Percentiles rank a stretch among this genome's conserved stretches.
phyloP scores from a whole-genome alignment of 2,113 vertebrate genomes.

The Daphoenositta chrysoptera region DNA sequence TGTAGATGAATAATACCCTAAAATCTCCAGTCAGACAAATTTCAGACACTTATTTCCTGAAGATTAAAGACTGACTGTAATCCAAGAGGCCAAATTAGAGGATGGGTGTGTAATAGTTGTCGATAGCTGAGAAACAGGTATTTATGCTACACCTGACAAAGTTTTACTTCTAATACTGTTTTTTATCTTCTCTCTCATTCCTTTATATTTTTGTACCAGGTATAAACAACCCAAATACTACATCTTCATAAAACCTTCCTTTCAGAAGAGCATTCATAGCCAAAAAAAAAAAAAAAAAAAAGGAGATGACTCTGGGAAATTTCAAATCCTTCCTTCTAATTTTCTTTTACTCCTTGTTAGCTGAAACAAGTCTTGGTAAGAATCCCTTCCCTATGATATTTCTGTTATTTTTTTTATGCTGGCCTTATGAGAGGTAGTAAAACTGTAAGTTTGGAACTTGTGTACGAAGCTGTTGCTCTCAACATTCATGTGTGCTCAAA shows the following conservation, averaged over 20 bases:
- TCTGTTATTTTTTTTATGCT: not conserved
- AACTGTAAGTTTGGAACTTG: not conserved
- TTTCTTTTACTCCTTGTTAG: not conserved
- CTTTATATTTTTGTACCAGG: not conserved
- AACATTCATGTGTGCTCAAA: not conserved
- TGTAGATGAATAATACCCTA: not conserved
- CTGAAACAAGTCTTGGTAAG: not conserved
- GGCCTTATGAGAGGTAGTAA: not conserved
- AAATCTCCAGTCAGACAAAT: not conserved
- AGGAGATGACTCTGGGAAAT: not conserved
- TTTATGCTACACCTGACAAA: not conserved
- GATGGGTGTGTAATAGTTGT: not conserved
- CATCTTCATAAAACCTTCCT: not conserved
- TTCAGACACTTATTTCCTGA: not conserved
- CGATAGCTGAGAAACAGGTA: not conserved
- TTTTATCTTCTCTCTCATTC: not conserved
- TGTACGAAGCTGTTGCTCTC: not conserved
- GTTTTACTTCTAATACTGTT: rapidly evolving
- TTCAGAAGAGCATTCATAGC: not conserved
- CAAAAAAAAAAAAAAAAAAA: not conserved
- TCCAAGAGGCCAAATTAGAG: not conserved
- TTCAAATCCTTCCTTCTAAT: not conserved
- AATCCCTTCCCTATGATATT: not conserved
- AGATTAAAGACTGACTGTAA: not conserved
- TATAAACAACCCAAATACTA: not conserved